Conservation (phyloP, 2,113 vertebrate species). For the Rhea americana region DNA sequence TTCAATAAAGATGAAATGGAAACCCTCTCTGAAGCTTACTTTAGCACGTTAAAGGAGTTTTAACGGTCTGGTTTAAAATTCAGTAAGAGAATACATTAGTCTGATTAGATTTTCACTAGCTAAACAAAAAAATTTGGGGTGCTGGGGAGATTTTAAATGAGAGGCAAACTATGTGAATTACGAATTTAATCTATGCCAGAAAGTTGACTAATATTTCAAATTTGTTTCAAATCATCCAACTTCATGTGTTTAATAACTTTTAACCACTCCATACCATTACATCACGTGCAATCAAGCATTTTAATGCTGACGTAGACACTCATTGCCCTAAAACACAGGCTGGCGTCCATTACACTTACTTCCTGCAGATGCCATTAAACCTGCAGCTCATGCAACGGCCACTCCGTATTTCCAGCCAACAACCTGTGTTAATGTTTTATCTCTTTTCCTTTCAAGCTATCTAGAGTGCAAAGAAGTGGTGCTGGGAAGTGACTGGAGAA, state of each 20-base stretch:
- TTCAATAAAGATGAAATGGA: conserved; percentile 86
- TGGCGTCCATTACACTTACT: neutral
- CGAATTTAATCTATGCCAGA: neutral
- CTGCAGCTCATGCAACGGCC: neutral
- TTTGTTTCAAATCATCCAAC: neutral
- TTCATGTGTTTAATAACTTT: neutral
- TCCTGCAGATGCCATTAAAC: neutral
- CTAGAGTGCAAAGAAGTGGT: neutral
- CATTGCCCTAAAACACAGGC: neutral
- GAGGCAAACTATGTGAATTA: conserved; percentile 15
- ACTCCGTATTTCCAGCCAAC: neutral
- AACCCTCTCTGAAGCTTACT: conserved; percentile 82
- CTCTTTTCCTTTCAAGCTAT: neutral
- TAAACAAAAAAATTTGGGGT: conserved; percentile 75
- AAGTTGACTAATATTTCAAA: neutral
- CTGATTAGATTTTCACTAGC: conserved; percentile 76
- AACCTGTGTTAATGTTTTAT: accelerated
- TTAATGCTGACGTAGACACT: neutral
- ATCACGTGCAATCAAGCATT: neutral
- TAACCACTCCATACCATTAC: neutral
- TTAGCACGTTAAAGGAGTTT: conserved; percentile 82
- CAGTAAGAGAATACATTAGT: conserved; percentile 79
- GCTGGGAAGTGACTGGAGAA: neutral
- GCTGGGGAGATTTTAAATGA: conserved; percentile 57
- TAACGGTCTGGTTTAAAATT: conserved; percentile 87